A percentile compares a stretch with the other conserved stretches of the same genome.
phyloP scores from a whole-genome alignment of 2,888 invertebrate genomes.

The Melitaea athalia region DNA sequence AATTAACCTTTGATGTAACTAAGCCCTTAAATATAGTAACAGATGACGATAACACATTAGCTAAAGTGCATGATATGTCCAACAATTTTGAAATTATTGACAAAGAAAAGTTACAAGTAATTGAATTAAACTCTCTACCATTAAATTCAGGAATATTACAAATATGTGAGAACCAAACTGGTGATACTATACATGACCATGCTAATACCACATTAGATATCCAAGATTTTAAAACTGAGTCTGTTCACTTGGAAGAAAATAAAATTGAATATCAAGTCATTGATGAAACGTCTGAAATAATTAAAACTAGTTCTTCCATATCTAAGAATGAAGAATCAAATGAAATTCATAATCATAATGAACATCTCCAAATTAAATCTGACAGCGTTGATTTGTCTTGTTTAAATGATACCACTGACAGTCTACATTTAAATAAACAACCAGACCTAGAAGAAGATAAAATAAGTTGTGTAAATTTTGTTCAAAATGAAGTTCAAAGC shows the following conservation, averaged over 20 bases:
- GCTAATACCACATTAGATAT: background rate
- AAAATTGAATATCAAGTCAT: background rate
- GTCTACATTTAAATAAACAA: background rate
- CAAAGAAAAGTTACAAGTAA: background rate
- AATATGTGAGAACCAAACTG: slow-evolving; percentile 3
- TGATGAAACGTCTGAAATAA: background rate
- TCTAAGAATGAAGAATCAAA: background rate
- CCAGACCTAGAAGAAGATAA: background rate
- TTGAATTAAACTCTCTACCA: background rate
- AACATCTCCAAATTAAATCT: background rate
- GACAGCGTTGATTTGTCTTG: background rate
- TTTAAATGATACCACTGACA: background rate
- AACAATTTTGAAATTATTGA: background rate
- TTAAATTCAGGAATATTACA: slow-evolving; percentile 15
- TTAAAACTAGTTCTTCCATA: too few species aligned
- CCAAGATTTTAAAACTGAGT: background rate
- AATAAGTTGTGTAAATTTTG: background rate
- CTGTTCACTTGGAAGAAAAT: background rate
- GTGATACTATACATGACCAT: slow-evolving; percentile 2
- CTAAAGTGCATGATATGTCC: background rate
- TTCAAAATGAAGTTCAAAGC: background rate
- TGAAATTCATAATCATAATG: background rate
- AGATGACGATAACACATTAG: slow-evolving; percentile 7
- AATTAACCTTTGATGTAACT: slow-evolving; percentile 7
- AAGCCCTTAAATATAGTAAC: slow-evolving; percentile 22